Conservation (phyloP, 2,888 invertebrate species). For the Cephus sareptanus region DNA sequence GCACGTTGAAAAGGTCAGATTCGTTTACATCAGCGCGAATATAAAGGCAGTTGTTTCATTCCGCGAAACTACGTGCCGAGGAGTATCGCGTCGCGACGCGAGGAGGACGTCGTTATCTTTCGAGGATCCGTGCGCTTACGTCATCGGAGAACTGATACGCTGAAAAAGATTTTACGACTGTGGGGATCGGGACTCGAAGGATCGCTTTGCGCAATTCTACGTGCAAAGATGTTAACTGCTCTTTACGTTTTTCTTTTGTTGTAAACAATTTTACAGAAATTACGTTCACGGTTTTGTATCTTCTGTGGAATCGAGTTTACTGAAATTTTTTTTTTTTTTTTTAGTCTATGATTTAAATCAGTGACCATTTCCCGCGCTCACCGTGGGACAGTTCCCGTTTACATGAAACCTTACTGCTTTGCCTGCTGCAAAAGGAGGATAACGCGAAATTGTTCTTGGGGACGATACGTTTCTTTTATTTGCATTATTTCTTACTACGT, state of each 20-base stretch:
- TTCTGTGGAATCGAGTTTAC: background rate
- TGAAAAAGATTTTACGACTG: background rate
- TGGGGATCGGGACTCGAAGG: background rate
- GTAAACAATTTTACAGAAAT: background rate
- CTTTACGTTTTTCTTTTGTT: background rate
- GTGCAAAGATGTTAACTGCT: background rate
- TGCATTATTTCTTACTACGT: background rate
- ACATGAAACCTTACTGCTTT: background rate
- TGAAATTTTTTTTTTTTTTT: background rate
- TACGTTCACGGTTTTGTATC: background rate
- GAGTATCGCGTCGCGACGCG: background rate
- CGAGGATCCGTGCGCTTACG: background rate
- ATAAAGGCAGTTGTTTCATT: background rate
- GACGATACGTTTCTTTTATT: background rate
- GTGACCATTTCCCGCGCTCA: background rate
- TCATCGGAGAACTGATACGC: background rate
- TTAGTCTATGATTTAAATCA: background rate
- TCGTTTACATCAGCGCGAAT: background rate
- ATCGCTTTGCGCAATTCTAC: background rate
- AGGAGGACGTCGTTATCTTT: background rate
- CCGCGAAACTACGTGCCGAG: background rate
- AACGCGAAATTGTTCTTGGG: background rate
- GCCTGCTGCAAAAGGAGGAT: background rate
- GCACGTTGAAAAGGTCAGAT: background rate
- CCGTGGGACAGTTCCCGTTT: background rate